Evolutionary conservation across 2,113 vertebrate genomes (phyloP), one percentile per base, ranked within the genome.

Genomic region (Poeciliopsis turrubarensis): DNA sequence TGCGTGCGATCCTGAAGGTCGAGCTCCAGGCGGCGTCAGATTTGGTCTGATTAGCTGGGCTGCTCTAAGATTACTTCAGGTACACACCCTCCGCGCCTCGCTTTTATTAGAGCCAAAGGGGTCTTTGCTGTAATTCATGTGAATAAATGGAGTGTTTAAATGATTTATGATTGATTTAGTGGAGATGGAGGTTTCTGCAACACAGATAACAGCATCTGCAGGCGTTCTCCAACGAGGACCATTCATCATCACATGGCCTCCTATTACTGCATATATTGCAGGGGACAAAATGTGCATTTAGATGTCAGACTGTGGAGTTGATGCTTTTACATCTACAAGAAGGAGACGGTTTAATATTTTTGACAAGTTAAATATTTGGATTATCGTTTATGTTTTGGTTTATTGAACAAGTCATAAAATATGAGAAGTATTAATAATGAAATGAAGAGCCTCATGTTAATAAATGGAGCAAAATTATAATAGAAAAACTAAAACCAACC

Each of bases 131-230:
- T 91, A 83, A 86, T 77, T 89, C 84, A 88, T 65, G 9, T 82
- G 85, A 89, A 89, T 81, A 87, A 91, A 90, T 86, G 83, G 78
- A 75, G 82, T 75, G 83, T 77, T 88, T 90, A 83, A 84, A 78
- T 31, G 32, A 80, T 89, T 77, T 88, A 69, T 69, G 47, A 57
- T 87, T 82, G 81, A 92, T 91, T 88, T 86, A 78, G 75, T 80
- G 77, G 67, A 83, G 77, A 84, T 74, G 71, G 72, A 81, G 70
- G 71, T 79, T 87, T 80, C 81, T 70, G 65, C 80, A 26, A 67
- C n/a, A 68, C 71, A 78, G 77, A 90, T 86, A 90, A 86, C 54
- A 14, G 64, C 61, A 60, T 87, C 86, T 80, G 62, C 72, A 80
- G 84, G 79, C 86, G 1, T 67, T 73, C 47, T 79, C 39, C 71